Evolutionary conservation across 2,888 invertebrate genomes (phyloP), one percentile per base, ranked within the genome.

Genomic region (Heliconius cydno): DNA sequence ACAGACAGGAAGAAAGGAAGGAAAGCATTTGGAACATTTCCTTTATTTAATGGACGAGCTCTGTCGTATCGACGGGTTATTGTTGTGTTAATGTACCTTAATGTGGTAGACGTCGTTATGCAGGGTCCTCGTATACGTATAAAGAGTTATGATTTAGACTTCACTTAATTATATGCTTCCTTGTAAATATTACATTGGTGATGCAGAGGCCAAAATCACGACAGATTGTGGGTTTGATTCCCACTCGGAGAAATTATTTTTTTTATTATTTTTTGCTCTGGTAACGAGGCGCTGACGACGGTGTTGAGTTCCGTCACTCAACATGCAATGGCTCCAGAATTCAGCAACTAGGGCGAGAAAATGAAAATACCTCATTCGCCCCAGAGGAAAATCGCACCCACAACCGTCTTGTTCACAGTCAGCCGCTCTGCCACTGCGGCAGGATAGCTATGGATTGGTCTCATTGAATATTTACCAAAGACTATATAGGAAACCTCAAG

Each of bases 21-120:
- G 84, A 86, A 85, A 25, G 73, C 73, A 73, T 73, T 73, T 73
- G 73, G 60, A 60, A 85, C 86, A 86, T 88, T 89, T 89, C 89
- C 89, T 81, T 46, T 74, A 60, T 74, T 80, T 89, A 88, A 89
- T 89, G 85, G 88, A 89, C 87, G 87, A 67, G 76, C 52, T 52
- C 52, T 72, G 60, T 38, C 60, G n/a, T 60, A 73, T 78, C 78
- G 66, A 52, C 38, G 63, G 72, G n/a, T 72, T 67, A 77, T 76
- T 79, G 73, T 78, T 34, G n/a, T 34, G 78, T 66, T 78, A 78
- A 78, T 78, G 78, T 78, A 66, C 25, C 72, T 73, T 78, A 78
- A 78, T 73, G 78, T 15, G n/a, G 41, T 73, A 34, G 15, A 1
- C 38, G 73, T 73, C 70, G 15, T 46, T 70, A n/a, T 15, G 13